Percentiles rank a stretch among this genome's conserved stretches.
Evolutionary conservation across 2,113 vertebrate genomes (phyloP).

Genomic region (Smithornis capensis): DNA sequence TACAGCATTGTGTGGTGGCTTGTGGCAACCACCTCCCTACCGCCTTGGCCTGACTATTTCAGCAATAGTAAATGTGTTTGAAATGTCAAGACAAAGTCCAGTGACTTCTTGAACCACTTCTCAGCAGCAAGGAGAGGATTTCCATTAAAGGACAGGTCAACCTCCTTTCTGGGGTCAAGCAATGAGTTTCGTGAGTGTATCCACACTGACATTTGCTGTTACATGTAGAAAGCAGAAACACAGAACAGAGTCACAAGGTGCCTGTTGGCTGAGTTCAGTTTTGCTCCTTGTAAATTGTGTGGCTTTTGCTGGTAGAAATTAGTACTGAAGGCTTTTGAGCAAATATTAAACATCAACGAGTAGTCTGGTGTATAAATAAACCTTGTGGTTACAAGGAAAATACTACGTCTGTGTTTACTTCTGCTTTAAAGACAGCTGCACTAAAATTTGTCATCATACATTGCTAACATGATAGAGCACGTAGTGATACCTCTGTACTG

Average conservation of each 20-base stretch:
- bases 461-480: background rate
- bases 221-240: background rate
- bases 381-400: background rate
- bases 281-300: background rate
- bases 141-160: background rate
- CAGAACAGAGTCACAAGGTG: slow-evolving; percentile 1
- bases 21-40: background rate
- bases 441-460: background rate
- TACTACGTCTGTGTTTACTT: background rate
- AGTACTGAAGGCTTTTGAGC: slow-evolving; percentile 6
- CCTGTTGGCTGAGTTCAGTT: background rate
- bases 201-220: background rate
- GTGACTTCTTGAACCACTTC: background rate
- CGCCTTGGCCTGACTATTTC: background rate
- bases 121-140: background rate
- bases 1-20: background rate
- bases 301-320: background rate
- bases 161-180: background rate
- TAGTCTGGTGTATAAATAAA: background rate
- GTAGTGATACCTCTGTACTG: background rate
- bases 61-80: background rate
- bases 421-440: background rate
- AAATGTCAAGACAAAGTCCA: slow-evolving; percentile 40
- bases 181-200: slow-evolving; percentile 2
- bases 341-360: slow-evolving; percentile 2